These are phyloP conservation scores for Leptopilina boulardi DNA, from an alignment of 1,140 invertebrate genomes.

Conservation along the genomic window DNA sequence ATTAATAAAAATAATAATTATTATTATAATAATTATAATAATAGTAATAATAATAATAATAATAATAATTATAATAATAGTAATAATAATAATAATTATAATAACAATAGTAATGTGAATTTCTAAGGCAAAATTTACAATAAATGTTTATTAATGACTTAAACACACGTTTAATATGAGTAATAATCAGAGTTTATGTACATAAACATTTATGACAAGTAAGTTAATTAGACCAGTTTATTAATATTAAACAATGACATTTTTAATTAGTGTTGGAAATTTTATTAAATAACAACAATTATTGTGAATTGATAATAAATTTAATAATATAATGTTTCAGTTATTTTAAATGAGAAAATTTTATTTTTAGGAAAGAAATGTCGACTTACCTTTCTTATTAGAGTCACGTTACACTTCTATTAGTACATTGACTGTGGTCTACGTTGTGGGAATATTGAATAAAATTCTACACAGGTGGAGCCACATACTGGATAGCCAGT, in stretches of 20 bases:
- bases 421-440: background rate
- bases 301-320: too few relatives aligned
- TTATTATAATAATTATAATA: too few relatives aligned
- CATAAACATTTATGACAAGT: background rate
- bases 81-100: too few relatives aligned
- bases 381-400: background rate
- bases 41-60: too few relatives aligned
- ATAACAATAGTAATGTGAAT: too few relatives aligned
- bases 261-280: background rate
- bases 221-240: conserved; percentile 1
- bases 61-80: too few relatives aligned
- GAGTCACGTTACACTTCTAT: background rate
- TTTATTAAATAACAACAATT: too few relatives aligned
- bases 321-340: background rate
- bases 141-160: background rate
- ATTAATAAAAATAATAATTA: too few relatives aligned
- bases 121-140: too few relatives aligned
- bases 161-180: background rate
- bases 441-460: background rate
- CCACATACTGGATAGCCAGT: background rate
- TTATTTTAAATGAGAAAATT: background rate
- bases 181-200: background rate
- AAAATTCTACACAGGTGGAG: background rate
- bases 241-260: background rate
- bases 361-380: background rate